A percentile compares a stretch with the other conserved stretches of the same genome.
phyloP scores from a whole-genome alignment of 2,113 vertebrate genomes.

The Prinia subflava region DNA sequence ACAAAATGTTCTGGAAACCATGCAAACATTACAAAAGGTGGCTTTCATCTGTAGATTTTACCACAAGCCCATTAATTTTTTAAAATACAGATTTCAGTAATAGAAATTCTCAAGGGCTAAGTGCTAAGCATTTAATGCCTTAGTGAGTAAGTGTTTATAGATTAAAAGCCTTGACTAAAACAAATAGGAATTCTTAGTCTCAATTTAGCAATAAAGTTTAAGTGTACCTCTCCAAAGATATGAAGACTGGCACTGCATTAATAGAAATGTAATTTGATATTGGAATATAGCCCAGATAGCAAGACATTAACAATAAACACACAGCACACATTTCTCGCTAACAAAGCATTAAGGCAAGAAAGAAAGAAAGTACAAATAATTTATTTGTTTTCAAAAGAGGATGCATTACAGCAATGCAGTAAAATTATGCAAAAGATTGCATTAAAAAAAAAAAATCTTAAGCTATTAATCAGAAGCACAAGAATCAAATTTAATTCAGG shows the following conservation, averaged over 20 bases:
- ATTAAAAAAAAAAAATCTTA: not conserved
- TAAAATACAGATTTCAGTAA: not conserved
- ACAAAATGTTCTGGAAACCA: slow-evolving; percentile 26
- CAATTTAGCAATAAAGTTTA: not conserved
- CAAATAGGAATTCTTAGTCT: slow-evolving; percentile 1
- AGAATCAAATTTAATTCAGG: not conserved
- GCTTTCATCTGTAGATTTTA: not conserved
- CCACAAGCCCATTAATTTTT: not conserved
- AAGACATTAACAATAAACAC: not conserved
- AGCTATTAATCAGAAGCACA: not conserved
- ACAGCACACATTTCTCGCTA: not conserved
- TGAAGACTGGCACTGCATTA: not conserved
- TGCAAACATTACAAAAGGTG: not conserved
- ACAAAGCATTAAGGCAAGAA: not conserved
- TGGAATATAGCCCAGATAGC: not conserved
- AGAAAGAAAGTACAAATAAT: not conserved
- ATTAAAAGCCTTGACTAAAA: slow-evolving; percentile 42
- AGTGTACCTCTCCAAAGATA: not conserved
- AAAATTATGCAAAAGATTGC: not conserved
- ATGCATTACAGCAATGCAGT: not conserved
- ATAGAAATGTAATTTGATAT: not conserved
- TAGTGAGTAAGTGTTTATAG: not conserved
- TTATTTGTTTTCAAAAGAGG: not conserved
- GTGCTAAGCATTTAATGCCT: not conserved
- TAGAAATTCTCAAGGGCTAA: not conserved